Conservation (phyloP, 1,140 invertebrate species). For the Mamestra configurata region DNA sequence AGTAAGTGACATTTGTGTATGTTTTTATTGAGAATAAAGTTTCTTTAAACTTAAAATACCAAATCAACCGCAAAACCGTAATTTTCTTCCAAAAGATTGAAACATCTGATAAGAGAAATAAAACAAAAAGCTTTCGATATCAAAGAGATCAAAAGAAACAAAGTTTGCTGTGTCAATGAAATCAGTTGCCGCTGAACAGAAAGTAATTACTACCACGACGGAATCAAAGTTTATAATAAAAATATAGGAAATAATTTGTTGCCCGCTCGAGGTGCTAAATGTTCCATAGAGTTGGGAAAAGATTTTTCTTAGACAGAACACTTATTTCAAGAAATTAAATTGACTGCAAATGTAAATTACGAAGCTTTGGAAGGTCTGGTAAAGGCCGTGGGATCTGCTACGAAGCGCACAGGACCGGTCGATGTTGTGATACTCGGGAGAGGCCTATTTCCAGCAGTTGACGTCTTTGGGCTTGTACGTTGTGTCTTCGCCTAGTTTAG, state of each 20-base stretch:
- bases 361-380: no score
- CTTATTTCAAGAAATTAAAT: no score
- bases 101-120: neutral
- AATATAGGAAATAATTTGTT: slow-evolving; percentile 58
- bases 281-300: slow-evolving; percentile 20
- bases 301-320: neutral
- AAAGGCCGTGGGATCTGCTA: no score
- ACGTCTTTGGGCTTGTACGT: no score
- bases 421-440: no score
- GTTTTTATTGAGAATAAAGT: no score
- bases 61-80: neutral
- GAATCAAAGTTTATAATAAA: slow-evolving; percentile 57
- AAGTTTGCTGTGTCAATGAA: slow-evolving; percentile 37
- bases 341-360: no score
- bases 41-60: no score
- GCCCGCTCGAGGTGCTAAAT: slow-evolving; percentile 42
- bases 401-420: no score
- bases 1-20: no score
- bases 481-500: no score
- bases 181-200: slow-evolving; percentile 40
- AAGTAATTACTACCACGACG: slow-evolving; percentile 50
- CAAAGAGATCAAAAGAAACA: slow-evolving; percentile 17
- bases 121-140: slow-evolving; percentile 9
- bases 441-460: no score
- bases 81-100: neutral